These are phyloP conservation scores for Orthosia incerta DNA, from an alignment of 2,888 invertebrate genomes.

Conservation along the genomic window DNA sequence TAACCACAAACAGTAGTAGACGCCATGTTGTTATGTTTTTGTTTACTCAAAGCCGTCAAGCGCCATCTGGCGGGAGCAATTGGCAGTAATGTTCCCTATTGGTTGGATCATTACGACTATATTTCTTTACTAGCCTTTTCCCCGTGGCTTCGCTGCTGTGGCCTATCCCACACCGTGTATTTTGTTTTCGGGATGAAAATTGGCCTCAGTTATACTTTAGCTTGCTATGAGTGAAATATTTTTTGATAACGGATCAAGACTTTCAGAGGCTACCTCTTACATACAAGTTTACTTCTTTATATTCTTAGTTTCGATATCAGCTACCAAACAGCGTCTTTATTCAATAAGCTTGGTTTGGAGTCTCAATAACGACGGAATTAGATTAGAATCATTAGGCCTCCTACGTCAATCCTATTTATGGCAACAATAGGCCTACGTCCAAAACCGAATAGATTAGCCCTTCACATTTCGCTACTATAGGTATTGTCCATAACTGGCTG, in stretches of 20 bases:
- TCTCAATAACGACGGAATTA: not conserved
- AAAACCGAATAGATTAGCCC: slow-evolving; percentile 5
- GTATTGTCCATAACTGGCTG: not conserved
- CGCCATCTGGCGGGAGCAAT: no score
- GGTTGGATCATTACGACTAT: not conserved
- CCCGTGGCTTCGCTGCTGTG: not conserved
- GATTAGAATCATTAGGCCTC: slow-evolving; percentile 11
- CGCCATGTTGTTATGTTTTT: no score
- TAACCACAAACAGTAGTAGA: no score
- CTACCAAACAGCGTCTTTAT: not conserved
- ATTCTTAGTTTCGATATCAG: not conserved
- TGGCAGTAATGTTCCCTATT: no score
- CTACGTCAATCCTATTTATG: slow-evolving; percentile 22
- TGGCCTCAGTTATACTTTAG: not conserved
- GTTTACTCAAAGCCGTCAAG: no score
- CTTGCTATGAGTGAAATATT: not conserved
- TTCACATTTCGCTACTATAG: not conserved
- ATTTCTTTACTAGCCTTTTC: not conserved
- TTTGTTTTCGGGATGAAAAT: not conserved
- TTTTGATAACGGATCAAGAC: not conserved
- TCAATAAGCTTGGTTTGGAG: not conserved
- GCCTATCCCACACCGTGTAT: no score
- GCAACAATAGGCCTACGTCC: not conserved
- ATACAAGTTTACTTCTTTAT: not conserved
- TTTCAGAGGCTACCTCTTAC: not conserved